Evolutionary conservation across 2,888 invertebrate species (phyloP), one percentile per base, ranked within the genome.

Genomic region (Chalcis sispes): DNA sequence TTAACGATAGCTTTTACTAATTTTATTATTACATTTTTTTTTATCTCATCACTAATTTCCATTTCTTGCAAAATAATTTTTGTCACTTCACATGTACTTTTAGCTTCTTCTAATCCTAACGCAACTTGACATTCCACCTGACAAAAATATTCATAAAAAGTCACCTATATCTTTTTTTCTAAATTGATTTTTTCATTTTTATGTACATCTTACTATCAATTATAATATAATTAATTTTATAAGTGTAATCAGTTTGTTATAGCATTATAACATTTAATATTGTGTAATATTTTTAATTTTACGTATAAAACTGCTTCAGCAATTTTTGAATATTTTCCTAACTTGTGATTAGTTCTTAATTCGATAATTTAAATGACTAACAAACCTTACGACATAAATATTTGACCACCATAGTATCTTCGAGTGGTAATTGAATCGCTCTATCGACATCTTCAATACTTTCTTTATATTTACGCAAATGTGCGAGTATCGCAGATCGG

Each of bases 91-190:
- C 75, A 75, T 2, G 74, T 77, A 7, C 40, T 8, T 32, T 50
- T 36, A 3, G 75, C 75, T 1, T 64, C 58, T 58, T 42, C 10
- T 23, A 69, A 18, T 1, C 75, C 75, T 5, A 78, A 54, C 13
- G 62, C 77, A 0, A 40, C 75, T 58, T 78, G 64, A 15, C 72
- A 78, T 18, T 78, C 75, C 1, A 78, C 72, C 75, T 78, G 42
- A 10, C 10, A 7, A 54, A 23, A 40, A 59, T 36, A 42, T 13
- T n/a, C n/a, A n/a, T n/a, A n/a, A n/a, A n/a, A n/a, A n/a, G n/a
- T n/a, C n/a, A n/a, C n/a, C n/a, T n/a, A n/a, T n/a, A n/a, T n/a
- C n/a, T n/a, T n/a, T n/a, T n/a, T n/a, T n/a, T n/a, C n/a, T n/a
- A n/a, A n/a, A n/a, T n/a, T 50, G 20, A 4, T 20, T 50, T 4